Base-by-base conservation (phyloP, 2,113 vertebrate genomes). In the Rhea pennata region DNA sequence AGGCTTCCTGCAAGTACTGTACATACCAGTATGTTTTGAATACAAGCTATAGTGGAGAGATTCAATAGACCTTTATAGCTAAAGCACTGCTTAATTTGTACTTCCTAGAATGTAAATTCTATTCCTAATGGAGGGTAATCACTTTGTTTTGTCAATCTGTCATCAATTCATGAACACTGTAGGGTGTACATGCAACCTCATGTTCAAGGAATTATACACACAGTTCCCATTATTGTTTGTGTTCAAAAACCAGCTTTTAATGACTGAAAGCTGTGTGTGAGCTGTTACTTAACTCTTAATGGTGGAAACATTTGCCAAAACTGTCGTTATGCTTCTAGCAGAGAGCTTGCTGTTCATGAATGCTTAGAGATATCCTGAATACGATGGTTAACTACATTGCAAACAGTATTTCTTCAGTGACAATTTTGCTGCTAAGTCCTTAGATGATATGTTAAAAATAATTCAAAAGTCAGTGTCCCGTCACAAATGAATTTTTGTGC, bases 221-320 rank as follows among this genome's bases (percentile, higher is more conserved):
- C 42, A 69, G 20, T 64, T 58, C 82, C 65, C 21, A 4, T 54
- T 65, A 80, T 33, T 83, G 81, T 95, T 96, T 93, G 76, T 91
- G 88, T 90, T 88, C 79, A 51, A 44, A 70, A 92, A 93, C 87
- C 80, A 82, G 36, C 36, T 70, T 92, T 66, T 92, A 77, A 85
- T 62, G 58, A 58, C 76, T 65, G 33, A 58, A 64, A 74, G 71
- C 74, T 80, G 39, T 50, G 81, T 88, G 69, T 50, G 61, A 95
- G 65, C 78, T 81, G 65, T 65, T 86, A 27, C 59, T 79, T 92
- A 81, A 76, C 15, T 72, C 66, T 48, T 71, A 64, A 64, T 80
- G 4, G 88, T 87, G 75, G 29, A 87, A 95, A 91, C 15, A 23
- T 11, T 80, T 83, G 84, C 71, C 61, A 71, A 75, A 92, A 29